Conservation (phyloP, 92 coral and sea anemone species). For the Zoanthus sociatus region DNA sequence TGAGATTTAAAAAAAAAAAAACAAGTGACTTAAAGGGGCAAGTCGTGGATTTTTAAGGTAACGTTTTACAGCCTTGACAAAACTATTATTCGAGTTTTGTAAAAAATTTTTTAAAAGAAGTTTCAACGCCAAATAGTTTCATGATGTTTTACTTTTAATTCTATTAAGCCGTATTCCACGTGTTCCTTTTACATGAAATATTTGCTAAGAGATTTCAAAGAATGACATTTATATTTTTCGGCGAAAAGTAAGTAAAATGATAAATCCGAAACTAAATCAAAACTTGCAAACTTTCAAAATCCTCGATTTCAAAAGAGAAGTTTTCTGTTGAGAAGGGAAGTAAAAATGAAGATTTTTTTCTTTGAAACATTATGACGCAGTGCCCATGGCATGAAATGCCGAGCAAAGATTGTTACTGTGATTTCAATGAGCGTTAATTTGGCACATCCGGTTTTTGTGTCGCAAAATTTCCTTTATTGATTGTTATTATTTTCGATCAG, state of each 20-base stretch:
- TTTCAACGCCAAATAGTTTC: neutral
- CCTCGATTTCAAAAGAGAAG: neutral
- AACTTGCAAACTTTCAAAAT: conserved; percentile 5
- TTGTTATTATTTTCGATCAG: conserved; percentile 26
- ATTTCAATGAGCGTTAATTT: conserved; percentile 45
- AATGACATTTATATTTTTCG: too few species aligned
- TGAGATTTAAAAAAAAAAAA: neutral
- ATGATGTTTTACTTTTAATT: too few species aligned
- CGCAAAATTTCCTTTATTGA: conserved; percentile 41
- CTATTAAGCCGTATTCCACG: too few species aligned
- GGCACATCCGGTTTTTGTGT: conserved; percentile 49
- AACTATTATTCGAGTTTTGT: too few species aligned
- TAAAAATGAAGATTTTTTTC: neutral
- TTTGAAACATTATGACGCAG: conserved; percentile 29
- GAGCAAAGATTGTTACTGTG: conserved; percentile 16
- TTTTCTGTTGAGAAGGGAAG: neutral
- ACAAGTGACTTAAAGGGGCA: neutral
- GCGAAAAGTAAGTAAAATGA: too few species aligned
- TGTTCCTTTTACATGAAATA: too few species aligned
- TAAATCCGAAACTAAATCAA: neutral
- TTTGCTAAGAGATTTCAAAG: too few species aligned
- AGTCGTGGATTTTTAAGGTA: conserved; percentile 3
- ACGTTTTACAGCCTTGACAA: too few species aligned
- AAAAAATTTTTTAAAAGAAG: too few species aligned
- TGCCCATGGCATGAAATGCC: conserved; percentile 55